A percentile compares a stretch with the other conserved stretches of the same genome.
Evolutionary conservation across 1,140 invertebrate species (phyloP).

Genomic region (Carposina sasakii): DNA sequence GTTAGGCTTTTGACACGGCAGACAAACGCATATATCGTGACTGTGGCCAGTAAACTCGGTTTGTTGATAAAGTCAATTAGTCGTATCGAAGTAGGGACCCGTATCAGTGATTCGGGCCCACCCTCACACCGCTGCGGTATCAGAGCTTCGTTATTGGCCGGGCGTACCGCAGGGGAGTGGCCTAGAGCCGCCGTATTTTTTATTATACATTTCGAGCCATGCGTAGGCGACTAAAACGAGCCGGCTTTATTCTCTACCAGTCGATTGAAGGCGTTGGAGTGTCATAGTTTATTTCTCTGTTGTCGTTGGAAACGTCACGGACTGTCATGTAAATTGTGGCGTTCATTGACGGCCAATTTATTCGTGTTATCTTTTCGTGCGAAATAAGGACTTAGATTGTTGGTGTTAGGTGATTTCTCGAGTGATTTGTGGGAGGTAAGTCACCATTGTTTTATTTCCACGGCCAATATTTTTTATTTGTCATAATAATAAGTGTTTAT

Average conservation of each 20-base stretch:
- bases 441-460: no score
- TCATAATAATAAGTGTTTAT: no score
- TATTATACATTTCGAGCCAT: constrained; percentile 51
- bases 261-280: constrained; percentile 64
- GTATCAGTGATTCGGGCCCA: constrained; percentile 62
- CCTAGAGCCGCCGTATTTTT: constrained; percentile 54
- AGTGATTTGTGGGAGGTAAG: constrained; percentile 1
- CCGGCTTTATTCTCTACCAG: constrained; percentile 61
- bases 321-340: constrained; percentile 55
- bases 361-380: constrained; percentile 46
- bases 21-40: constrained; percentile 70
- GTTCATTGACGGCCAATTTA: constrained; percentile 48
- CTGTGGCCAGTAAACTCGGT: constrained; percentile 66
- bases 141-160: constrained; percentile 48
- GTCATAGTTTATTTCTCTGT: constrained; percentile 65
- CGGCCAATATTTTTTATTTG: no score
- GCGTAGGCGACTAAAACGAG: constrained; percentile 52
- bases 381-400: constrained; percentile 44
- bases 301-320: constrained; percentile 47
- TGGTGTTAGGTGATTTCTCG: constrained; percentile 27
- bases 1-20: constrained; percentile 68
- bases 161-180: constrained; percentile 54
- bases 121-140: constrained; percentile 48
- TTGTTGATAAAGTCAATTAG: constrained; percentile 73
- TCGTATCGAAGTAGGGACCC: constrained; percentile 66